Evolutionary conservation across 2,113 vertebrate genomes (phyloP).

Genomic region (Pterocles gutturalis): DNA sequence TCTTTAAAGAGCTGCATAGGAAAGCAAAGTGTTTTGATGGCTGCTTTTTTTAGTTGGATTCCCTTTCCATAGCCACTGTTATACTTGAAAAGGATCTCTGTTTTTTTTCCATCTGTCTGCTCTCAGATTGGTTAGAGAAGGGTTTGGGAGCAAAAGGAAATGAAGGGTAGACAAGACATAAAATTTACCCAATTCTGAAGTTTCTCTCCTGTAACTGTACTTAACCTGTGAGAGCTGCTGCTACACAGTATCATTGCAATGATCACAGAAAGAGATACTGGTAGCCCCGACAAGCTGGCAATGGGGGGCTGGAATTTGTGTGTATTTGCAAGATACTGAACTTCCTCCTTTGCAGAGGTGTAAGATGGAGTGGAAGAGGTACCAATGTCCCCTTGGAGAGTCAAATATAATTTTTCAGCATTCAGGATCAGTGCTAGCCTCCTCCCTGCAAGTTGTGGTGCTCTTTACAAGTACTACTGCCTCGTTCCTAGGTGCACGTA

Average conservation of each 20-base stretch:
- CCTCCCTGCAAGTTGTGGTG: background rate
- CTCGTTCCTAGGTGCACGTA: no score
- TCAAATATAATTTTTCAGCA: background rate
- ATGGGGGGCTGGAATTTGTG: background rate
- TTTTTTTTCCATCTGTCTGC: background rate
- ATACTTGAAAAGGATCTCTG: background rate
- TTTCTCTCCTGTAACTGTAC: background rate
- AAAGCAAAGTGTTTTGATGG: constrained; percentile 21
- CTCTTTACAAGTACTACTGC: background rate
- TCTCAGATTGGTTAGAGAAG: background rate
- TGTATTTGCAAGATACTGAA: background rate
- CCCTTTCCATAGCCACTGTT: background rate
- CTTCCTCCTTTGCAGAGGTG: background rate
- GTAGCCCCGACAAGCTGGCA: background rate
- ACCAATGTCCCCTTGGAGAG: background rate
- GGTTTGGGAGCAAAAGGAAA: background rate
- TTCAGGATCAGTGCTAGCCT: background rate
- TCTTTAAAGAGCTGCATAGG: constrained; percentile 10
- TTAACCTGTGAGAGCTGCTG: background rate
- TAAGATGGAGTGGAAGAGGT: background rate
- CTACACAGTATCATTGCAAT: background rate
- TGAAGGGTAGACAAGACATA: background rate
- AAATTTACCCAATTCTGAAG: background rate
- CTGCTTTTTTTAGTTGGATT: background rate
- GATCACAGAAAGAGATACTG: background rate